Conservation (phyloP, 2,797 vertebrate species). For the Sebastes vulpes region DNA sequence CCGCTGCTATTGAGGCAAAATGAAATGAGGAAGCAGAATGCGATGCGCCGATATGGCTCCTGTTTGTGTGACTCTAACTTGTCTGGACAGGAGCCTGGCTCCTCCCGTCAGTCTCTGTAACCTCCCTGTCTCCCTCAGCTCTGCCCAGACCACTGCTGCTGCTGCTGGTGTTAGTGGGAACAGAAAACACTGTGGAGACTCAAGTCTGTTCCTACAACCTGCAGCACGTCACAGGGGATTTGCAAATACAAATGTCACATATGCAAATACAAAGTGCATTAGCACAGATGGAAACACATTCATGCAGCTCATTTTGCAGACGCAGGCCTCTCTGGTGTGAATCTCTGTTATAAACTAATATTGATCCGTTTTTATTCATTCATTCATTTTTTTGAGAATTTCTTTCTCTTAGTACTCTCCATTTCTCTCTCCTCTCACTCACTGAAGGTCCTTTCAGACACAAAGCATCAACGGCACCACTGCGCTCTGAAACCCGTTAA, state of each 20-base stretch:
- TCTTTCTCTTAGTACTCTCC: no score
- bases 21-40: neutral
- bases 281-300: neutral
- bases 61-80: neutral
- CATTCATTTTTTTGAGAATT: no score
- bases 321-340: neutral
- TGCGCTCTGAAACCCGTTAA: no score
- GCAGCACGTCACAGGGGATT: neutral
- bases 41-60: neutral
- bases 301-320: neutral
- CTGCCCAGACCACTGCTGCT: neutral
- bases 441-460: no score
- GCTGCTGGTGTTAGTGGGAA: neutral
- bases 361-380: no score
- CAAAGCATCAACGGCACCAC: no score
- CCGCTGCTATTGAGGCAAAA: neutral
- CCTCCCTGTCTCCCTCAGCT: conserved; percentile 18
- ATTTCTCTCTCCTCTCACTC: no score
- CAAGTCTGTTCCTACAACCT: neutral
- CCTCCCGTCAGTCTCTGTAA: conserved; percentile 14
- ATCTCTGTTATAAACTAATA: no score
- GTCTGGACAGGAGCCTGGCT: conserved; percentile 18
- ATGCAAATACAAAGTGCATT: conserved; percentile 9
- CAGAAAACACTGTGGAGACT: neutral
- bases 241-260: conserved; percentile 9